Evolutionary conservation across 2,797 vertebrate genomes (phyloP), one percentile per base, ranked within the genome.

Genomic region (Hypotaenidia philippensis): DNA sequence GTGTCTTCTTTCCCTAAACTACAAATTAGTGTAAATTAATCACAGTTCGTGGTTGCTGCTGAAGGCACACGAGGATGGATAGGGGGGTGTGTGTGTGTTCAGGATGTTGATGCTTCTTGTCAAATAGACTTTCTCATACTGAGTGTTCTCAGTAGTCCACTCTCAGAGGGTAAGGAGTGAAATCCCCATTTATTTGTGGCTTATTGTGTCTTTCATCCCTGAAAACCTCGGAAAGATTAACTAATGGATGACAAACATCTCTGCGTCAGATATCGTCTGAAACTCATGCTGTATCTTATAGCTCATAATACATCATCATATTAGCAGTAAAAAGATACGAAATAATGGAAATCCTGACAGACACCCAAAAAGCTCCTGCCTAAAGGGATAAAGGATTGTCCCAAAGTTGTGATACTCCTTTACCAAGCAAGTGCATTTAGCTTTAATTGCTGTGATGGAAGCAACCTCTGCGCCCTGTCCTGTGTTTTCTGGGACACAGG

Each of bases 101-200:
- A 83, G 83, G 90, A 68, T 79, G 76, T 90, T 93, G 82, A 56
- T 96, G 44, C 77, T 93, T 84, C 72, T 90, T 82, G 71, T 86
- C 9, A 23, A 83, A 79, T 65, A 78, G 84, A 69, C 76, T 91
- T 91, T 40, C 75, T 86, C 60, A 8, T 45, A 36, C 52, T 19
- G 70, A 79, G 81, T 71, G 77, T 45, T 81, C 50, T 84, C 57
- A 61, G 89, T 88, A 92, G 89, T 80, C 68, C 75, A 72, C 93
- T 76, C 94, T 83, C 64, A 93, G 95, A 83, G 56, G 71, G 34
- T 71, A 88, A 94, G 75, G 91, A 96, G 84, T 94, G 79, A 94
- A 95, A 66, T 90, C 29, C 52, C 68, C 38, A 31, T 88, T 95
- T 95, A 64, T 89, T 94, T 53, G n/a, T 4, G 27, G 34, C 78